Evolutionary conservation across 53 echinoderm and acorn worm genomes (phyloP).

Genomic region (Echinarachnius parma): DNA sequence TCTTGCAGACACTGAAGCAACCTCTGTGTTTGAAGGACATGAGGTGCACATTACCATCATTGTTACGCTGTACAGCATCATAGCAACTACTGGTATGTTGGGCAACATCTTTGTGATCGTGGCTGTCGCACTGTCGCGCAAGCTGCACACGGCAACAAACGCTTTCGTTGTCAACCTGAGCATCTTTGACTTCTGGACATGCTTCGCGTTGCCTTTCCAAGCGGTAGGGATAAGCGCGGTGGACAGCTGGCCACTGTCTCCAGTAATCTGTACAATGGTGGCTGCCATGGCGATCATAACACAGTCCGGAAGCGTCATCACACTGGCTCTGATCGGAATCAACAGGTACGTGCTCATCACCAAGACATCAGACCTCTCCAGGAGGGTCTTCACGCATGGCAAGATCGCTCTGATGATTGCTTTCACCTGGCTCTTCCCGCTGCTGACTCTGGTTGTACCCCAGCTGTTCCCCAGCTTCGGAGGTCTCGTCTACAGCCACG

Average conservation of each 20-base stretch:
- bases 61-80: slow-evolving; percentile 19
- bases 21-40: slow-evolving; percentile 18
- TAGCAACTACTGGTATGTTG: slow-evolving; percentile 14
- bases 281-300: slow-evolving; percentile 13
- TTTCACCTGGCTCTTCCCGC: slow-evolving; percentile 30
- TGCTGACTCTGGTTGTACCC: slow-evolving; percentile 4
- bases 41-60: slow-evolving; percentile 22
- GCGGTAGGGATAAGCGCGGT: slow-evolving; percentile 9
- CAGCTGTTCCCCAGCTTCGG: slow-evolving; percentile 12
- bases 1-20: neutral
- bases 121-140: slow-evolving; percentile 27
- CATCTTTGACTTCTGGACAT: slow-evolving; percentile 24
- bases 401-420: slow-evolving; percentile 21
- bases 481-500: slow-evolving; percentile 11
- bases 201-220: slow-evolving; percentile 33
- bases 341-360: slow-evolving; percentile 23
- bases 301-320: slow-evolving; percentile 23
- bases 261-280: slow-evolving; percentile 11
- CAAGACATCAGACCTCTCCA: slow-evolving; percentile 8
- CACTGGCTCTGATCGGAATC: slow-evolving; percentile 17
- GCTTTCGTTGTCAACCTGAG: slow-evolving; percentile 33
- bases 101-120: slow-evolving; percentile 41
- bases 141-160: slow-evolving; percentile 39
- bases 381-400: slow-evolving; percentile 3
- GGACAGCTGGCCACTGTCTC: slow-evolving; percentile 27